These are phyloP conservation scores for Podocnemis expansa DNA, from an alignment of 2,113 vertebrate genomes.

Conservation along the genomic window DNA sequence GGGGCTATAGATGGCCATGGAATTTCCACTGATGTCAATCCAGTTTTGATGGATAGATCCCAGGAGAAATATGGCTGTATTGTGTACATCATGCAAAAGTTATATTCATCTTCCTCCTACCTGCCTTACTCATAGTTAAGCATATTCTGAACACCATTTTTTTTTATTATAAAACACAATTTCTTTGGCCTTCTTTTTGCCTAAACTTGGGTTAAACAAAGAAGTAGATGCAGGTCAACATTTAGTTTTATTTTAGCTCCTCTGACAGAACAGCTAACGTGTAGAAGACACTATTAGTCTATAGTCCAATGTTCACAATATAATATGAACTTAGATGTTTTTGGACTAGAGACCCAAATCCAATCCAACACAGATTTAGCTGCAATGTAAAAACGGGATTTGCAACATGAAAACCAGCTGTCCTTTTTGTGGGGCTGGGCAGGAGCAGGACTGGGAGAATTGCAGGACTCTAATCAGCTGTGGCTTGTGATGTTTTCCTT, in stretches of 20 bases:
- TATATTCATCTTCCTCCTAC: too few relatives aligned
- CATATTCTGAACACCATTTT: background rate
- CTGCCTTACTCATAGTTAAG: background rate
- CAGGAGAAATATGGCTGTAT: background rate
- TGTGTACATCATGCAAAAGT: background rate
- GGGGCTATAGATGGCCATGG: background rate
- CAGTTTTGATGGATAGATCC: background rate
- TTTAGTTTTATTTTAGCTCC: background rate
- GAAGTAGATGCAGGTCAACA: background rate
- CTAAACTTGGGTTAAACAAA: background rate
- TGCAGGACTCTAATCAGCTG: background rate
- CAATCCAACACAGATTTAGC: background rate
- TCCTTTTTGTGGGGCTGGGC: background rate
- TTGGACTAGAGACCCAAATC: background rate
- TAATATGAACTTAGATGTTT: background rate
- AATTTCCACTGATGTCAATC: background rate
- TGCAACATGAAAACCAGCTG: background rate
- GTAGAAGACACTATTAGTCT: background rate
- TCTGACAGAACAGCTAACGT: background rate
- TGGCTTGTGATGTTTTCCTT: background rate
- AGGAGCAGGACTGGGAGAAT: rapidly evolving
- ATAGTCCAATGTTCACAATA: background rate
- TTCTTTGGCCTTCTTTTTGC: background rate
- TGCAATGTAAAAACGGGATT: background rate
- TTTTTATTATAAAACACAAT: rapidly evolving